Base-by-base conservation (phyloP, 2,113 vertebrate genomes). In the Phyllopteryx taeniolatus region DNA sequence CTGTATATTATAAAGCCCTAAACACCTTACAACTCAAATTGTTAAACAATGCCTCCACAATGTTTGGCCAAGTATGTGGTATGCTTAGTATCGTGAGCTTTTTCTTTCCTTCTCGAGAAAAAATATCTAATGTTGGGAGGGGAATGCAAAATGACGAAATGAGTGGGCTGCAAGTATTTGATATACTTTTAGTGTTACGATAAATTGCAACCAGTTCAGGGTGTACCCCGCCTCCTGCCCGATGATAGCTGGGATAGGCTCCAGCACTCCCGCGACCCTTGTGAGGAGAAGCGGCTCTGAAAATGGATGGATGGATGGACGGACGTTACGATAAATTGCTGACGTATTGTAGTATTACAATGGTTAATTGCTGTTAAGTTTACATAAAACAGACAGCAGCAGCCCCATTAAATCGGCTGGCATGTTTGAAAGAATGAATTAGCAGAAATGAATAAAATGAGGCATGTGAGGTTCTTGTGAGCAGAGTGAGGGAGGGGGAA, bases 341-440 rank as follows among this genome's bases (percentile, higher is more conserved):
- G 19, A 61, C 10, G 20, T 44, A 49, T 39, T 39, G 0, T 39
- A 33, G 10, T 31, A 71, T 17, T 54, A 71, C 49, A 53, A 54
- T 39, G 20, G 15, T 19, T 68, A 76, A 70, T 51, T 69, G 27
- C 65, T 73, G 19, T 73, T 63, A 65, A 66, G 73, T 20, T 62
- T 9, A 67, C 62, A 76, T 51, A 7, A 64, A 57, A 82, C 20
- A 68, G 6, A 67, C 68, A 75, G 47, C 12, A 69, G 82, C 46
- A 56, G 44, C 63, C 63, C 67, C 56, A 74, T 79, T 74, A 71
- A 72, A 44, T 60, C 61, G 44, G 22, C 2, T 53, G 62, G 60
- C 9, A 71, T 42, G 59, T 76, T 27, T 76, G 0, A 85, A 77
- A 79, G 57, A 75, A 78, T 74, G 61, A 71, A 79, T 70, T 27